Evolutionary conservation across 2,113 vertebrate species (phyloP).

Genomic region (Miniopterus natalensis): DNA sequence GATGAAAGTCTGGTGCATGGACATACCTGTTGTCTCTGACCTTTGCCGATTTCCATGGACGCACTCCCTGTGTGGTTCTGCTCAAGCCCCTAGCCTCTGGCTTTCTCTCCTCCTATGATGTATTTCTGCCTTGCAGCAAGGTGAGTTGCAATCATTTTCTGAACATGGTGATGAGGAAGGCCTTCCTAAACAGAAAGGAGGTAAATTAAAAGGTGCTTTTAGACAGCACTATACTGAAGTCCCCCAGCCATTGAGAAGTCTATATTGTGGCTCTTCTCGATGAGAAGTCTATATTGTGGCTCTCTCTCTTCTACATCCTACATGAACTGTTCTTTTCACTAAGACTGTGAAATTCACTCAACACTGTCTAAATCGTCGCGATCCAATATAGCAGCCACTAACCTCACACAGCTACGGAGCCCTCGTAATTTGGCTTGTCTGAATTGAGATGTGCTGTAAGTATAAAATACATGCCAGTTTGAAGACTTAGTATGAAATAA

Average conservation of each 20-base stretch:
- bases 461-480: neutral
- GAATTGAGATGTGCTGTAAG: neutral
- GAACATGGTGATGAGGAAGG: neutral
- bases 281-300: neutral
- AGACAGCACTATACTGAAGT: neutral
- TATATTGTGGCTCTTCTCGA: neutral
- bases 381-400: neutral
- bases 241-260: neutral
- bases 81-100: neutral
- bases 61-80: too few relatives aligned
- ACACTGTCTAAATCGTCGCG: neutral
- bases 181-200: conserved; percentile 18
- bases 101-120: neutral
- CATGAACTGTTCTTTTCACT: neutral
- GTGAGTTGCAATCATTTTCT: neutral
- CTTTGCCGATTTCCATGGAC: neutral
- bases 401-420: neutral
- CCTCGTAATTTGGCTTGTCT: neutral
- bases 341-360: conserved; percentile 27
- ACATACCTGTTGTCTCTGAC: neutral
- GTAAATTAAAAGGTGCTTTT: neutral
- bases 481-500: neutral
- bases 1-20: neutral
- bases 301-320: neutral
- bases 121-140: neutral